Evolutionary conservation across 53 echinoderm and acorn worm genomes (phyloP), one percentile per base, ranked within the genome.

Genomic region (Stichopus horrens): DNA sequence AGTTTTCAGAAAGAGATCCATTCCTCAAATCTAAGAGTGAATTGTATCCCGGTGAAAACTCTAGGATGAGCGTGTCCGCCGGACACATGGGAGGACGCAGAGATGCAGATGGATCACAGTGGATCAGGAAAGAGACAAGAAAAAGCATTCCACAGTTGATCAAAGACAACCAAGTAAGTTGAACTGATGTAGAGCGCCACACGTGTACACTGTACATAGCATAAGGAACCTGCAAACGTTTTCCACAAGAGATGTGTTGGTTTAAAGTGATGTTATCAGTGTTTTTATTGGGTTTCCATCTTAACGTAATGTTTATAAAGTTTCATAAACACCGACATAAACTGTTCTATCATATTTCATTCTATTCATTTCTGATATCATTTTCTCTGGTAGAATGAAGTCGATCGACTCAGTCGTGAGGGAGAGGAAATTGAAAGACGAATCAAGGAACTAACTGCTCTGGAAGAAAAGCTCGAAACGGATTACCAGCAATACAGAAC

Each of bases 391-490:
- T 57, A 92, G 85, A 93, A 92, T 88, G 95, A 96, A 60, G 97
- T 90, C 5, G 97, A 95, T 57, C 92, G 95, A 23, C 87, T 97
- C 65, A 93, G 97, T 55, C 88, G 94, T 76, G 97, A 97, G 60
- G 97, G 97, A 18, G 97, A 97, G 76, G 86, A 95, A 4, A 97
- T 97, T 73, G 97, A 97, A 90, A 92, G 88, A 86, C 88, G 91
- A 21, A 97, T 97, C 66, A 75, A 93, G 53, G 97, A 97, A 65
- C 92, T 95, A 58, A 93, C 94, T 8, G 95, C 94, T 74, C 76
- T 87, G 8, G 87, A 87, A 74, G 87, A 74, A 53, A 87, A 87
- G 53, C 54, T 87, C 53, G 87, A 87, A 53, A 87, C 87, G 1
- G 87, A 87, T 55, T 87, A 87, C 20, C 91, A 92, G 22, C 93